These are phyloP conservation scores for Meleagris gallopavo DNA, from an alignment of 2,113 vertebrate genomes.

Conservation along the genomic window DNA sequence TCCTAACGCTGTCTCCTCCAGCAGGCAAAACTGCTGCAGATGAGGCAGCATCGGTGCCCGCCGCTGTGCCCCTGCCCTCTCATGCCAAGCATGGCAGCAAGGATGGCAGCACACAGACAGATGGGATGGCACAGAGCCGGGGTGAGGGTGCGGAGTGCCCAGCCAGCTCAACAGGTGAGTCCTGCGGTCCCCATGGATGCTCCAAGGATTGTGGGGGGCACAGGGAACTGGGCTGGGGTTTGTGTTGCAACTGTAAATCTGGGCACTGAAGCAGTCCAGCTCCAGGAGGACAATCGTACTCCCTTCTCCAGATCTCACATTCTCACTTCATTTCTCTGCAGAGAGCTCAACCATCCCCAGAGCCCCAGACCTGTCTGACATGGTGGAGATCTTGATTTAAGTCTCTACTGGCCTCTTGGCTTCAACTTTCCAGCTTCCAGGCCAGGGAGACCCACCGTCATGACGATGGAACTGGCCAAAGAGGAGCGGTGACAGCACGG, in stretches of 20 bases:
- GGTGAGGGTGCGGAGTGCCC: not conserved
- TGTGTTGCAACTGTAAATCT: not conserved
- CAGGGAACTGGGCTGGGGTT: not conserved
- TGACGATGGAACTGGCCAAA: not conserved
- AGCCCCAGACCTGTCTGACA: constrained; percentile 74
- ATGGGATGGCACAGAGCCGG: constrained; percentile 50
- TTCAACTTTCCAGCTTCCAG: not conserved
- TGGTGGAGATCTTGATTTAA: constrained; percentile 86
- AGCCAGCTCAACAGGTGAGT: constrained; percentile 67
- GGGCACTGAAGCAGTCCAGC: not conserved
- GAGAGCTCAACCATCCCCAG: constrained; percentile 59
- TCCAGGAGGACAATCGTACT: not conserved
- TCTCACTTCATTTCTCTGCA: constrained; percentile 50
- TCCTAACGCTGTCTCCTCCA: not conserved
- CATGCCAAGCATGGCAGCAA: constrained; percentile 78
- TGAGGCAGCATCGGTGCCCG: constrained; percentile 68
- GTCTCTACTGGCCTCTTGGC: not conserved
- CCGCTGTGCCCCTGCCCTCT: constrained; percentile 3
- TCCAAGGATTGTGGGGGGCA: not conserved
- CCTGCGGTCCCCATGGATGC: not conserved
- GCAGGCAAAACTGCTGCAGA: constrained; percentile 80
- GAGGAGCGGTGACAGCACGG: accelerated
- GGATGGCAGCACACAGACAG: constrained; percentile 90
- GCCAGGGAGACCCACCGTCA: not conserved
- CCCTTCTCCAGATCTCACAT: not conserved